phyloP scores from a whole-genome alignment of 2,797 vertebrate genomes.

The Chlorospingus flavigularis region DNA sequence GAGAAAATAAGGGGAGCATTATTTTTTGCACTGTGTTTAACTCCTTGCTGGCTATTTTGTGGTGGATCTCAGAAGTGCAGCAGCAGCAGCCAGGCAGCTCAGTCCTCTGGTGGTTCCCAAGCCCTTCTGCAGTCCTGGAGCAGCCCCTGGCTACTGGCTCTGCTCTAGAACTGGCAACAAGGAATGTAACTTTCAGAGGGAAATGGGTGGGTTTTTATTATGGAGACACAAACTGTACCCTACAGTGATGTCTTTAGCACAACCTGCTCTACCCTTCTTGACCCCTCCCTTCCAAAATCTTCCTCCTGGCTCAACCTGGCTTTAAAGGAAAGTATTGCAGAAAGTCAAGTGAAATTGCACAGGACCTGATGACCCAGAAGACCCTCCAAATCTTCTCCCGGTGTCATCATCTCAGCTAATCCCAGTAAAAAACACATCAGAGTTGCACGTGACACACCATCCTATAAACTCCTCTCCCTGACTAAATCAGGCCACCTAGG shows the following conservation, averaged over 20 bases:
- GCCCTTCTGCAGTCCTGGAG: background rate
- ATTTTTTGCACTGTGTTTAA: slow-evolving; percentile 15
- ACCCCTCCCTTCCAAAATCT: background rate
- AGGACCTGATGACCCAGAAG: background rate
- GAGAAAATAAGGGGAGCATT: background rate
- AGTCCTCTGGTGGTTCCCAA: accelerated
- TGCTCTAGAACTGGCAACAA: background rate
- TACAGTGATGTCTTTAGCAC: background rate
- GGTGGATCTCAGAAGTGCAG: background rate
- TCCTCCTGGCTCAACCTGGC: background rate
- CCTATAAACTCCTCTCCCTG: background rate
- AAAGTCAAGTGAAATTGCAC: background rate
- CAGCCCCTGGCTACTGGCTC: background rate
- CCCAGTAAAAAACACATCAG: background rate
- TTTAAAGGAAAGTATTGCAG: background rate
- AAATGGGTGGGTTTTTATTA: accelerated
- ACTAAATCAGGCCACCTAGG: background rate
- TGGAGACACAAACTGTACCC: background rate
- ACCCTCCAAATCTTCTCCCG: background rate
- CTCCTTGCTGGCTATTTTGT: background rate
- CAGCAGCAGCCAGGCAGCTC: background rate
- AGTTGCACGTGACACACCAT: accelerated
- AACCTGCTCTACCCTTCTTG: accelerated
- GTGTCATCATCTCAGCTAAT: background rate
- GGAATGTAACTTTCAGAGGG: accelerated